Evolutionary conservation across 2,888 invertebrate genomes (phyloP).

Genomic region (Diarsia dahlii): DNA sequence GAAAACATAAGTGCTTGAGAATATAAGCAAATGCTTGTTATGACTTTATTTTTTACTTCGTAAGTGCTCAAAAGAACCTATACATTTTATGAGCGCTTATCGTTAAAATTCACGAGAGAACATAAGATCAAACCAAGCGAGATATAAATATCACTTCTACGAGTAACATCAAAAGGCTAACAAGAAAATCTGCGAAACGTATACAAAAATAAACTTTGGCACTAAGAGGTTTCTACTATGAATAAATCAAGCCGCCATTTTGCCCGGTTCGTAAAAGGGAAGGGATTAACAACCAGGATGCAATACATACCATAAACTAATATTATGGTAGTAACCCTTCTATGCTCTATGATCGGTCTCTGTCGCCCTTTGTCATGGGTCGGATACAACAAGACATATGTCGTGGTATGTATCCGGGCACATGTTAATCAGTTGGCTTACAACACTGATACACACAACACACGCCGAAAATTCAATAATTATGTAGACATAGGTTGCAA

Average conservation of each 20-base stretch:
- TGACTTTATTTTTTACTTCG: background rate
- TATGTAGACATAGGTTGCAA: background rate
- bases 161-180: background rate
- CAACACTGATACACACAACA: constrained; percentile 4
- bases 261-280: constrained; percentile 17
- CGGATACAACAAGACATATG: constrained; percentile 40
- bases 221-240: constrained; percentile 18
- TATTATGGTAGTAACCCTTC: constrained; percentile 25
- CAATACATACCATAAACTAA: constrained; percentile 18
- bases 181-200: background rate
- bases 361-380: constrained; percentile 29
- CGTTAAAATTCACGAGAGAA: background rate
- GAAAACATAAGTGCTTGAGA: background rate
- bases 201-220: constrained; percentile 20
- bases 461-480: background rate
- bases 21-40: background rate
- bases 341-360: constrained; percentile 17
- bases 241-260: constrained; percentile 43
- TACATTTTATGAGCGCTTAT: background rate
- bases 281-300: constrained; percentile 18
- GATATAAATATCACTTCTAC: background rate
- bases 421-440: constrained; percentile 40
- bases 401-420: constrained; percentile 26
- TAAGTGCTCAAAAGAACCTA: constrained; percentile 1
- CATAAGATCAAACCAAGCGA: background rate